Conservation (phyloP, 2,797 vertebrate species). For the Falco concolor region DNA sequence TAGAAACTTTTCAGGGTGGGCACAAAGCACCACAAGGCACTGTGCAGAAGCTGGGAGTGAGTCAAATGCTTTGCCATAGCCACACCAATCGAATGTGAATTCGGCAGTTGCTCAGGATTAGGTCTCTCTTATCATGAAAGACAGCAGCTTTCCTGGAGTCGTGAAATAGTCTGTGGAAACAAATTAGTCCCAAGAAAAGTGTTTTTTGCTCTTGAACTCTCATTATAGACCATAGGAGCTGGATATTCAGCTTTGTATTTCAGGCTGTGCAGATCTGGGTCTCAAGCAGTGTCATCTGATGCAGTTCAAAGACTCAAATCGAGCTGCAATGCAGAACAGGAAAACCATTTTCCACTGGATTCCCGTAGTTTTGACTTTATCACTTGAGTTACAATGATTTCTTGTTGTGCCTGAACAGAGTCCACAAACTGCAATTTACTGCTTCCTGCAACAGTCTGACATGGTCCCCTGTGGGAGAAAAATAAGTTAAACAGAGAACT, state of each 20-base stretch:
- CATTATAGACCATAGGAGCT: background rate
- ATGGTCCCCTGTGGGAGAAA: background rate
- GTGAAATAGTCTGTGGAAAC: background rate
- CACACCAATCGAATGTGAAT: accelerated
- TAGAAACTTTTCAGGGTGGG: background rate
- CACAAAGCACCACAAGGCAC: background rate
- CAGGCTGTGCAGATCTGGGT: background rate
- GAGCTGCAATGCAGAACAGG: background rate
- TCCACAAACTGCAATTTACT: constrained; percentile 51
- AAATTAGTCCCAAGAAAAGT: background rate
- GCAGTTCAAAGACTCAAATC: background rate
- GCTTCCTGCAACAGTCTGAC: constrained; percentile 51
- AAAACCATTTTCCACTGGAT: constrained; percentile 14
- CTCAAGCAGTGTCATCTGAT: background rate
- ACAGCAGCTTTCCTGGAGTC: background rate
- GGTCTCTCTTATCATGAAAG: background rate
- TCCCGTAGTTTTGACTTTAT: background rate
- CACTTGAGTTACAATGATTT: constrained; percentile 41
- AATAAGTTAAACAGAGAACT: constrained; percentile 21
- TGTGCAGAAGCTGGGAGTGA: background rate
- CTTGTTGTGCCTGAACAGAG: constrained; percentile 30
- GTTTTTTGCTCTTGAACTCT: background rate
- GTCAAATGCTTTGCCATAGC: background rate
- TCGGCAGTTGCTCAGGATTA: background rate
- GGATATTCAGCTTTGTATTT: background rate